These are phyloP conservation scores for Hesperia comma DNA, from an alignment of 2,888 invertebrate species.

Conservation along the genomic window DNA sequence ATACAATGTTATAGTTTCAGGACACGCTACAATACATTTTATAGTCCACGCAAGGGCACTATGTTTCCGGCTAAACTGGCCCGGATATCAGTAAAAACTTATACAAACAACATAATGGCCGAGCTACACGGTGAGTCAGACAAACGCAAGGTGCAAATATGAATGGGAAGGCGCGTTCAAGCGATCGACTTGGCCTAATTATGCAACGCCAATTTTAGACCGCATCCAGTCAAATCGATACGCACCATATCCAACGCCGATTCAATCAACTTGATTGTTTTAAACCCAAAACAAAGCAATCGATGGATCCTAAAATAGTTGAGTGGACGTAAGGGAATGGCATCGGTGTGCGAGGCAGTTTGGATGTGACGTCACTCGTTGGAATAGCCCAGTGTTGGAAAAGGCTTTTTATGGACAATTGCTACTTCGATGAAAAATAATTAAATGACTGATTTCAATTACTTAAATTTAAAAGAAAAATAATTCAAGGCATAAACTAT, in stretches of 20 bases:
- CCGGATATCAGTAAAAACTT: constrained; percentile 17
- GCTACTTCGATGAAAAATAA: background rate
- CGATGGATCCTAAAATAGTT: constrained; percentile 21
- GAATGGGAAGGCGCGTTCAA: constrained; percentile 26
- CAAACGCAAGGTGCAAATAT: constrained; percentile 37
- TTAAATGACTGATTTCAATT: no score
- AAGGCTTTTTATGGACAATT: background rate
- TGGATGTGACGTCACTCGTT: constrained; percentile 24
- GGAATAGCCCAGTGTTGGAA: constrained; percentile 7
- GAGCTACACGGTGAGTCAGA: constrained; percentile 32
- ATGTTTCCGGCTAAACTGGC: constrained; percentile 16
- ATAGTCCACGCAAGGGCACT: constrained; percentile 10
- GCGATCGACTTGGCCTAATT: constrained; percentile 32
- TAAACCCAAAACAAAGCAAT: constrained; percentile 18
- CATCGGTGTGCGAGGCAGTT: constrained; percentile 22
- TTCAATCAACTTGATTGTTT: constrained; percentile 19
- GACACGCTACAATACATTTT: background rate
- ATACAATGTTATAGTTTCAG: background rate
- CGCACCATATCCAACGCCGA: constrained; percentile 12
- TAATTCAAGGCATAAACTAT: no score
- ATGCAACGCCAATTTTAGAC: constrained; percentile 32
- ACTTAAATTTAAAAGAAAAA: no score
- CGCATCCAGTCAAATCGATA: constrained; percentile 7
- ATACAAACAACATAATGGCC: constrained; percentile 24
- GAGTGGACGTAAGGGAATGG: constrained; percentile 11